phyloP scores from a whole-genome alignment of 2,888 invertebrate species.

The Dilophus febrilis region DNA sequence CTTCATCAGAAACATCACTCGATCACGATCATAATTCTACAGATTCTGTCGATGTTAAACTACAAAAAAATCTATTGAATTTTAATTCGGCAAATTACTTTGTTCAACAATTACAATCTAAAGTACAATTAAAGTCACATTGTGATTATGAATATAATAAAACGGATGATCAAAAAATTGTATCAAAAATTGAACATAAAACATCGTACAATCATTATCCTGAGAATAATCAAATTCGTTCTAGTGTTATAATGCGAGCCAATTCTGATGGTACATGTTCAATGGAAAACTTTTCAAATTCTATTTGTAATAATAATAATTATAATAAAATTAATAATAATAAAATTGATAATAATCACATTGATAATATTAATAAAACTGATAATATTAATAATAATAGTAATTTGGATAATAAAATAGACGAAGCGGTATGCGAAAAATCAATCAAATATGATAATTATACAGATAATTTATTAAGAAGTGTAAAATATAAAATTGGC shows the following conservation, averaged over 20 bases:
- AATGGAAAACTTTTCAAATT: too few species aligned
- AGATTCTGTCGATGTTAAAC: too few species aligned
- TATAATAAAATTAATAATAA: neutral
- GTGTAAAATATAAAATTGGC: constrained; percentile 27
- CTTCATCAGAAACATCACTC: too few species aligned
- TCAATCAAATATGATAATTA: too few species aligned
- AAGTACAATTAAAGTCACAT: neutral
- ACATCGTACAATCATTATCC: too few species aligned
- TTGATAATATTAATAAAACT: neutral
- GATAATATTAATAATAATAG: constrained; percentile 4
- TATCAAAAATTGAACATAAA: too few species aligned
- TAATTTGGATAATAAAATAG: too few species aligned
- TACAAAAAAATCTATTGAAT: too few species aligned
- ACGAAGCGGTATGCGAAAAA: too few species aligned
- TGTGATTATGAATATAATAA: neutral
- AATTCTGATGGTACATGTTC: constrained; percentile 61
- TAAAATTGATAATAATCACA: neutral
- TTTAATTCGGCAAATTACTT: constrained; percentile 37
- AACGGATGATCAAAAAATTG: too few species aligned
- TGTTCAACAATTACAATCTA: constrained; percentile 37
- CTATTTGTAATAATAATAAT: constrained; percentile 15
- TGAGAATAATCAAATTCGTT: constrained; percentile 33
- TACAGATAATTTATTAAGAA: constrained; percentile 5
- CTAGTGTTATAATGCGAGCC: constrained; percentile 75
- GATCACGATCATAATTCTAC: too few species aligned